These are phyloP conservation scores for Myotis yumanensis DNA, from an alignment of 2,113 vertebrate genomes.

Conservation along the genomic window DNA sequence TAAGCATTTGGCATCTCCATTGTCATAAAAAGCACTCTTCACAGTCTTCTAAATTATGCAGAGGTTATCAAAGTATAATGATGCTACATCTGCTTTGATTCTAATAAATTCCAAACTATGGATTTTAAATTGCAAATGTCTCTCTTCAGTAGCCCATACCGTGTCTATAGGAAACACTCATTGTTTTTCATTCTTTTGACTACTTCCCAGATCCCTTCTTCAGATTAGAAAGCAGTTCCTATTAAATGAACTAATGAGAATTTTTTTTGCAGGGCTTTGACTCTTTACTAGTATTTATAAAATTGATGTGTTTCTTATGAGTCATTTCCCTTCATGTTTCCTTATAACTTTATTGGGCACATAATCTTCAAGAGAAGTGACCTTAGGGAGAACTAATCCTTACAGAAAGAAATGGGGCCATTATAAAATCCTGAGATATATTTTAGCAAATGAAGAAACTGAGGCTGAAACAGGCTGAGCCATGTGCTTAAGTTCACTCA, in stretches of 20 bases:
- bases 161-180: background rate
- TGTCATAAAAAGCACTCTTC: background rate
- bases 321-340: background rate
- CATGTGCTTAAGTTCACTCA: background rate
- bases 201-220: background rate
- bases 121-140: slow-evolving; percentile 47
- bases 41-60: slow-evolving; percentile 59
- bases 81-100: slow-evolving; percentile 60
- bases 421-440: background rate
- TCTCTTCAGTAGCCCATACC: background rate
- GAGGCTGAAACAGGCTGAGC: background rate
- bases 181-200: background rate
- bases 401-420: background rate
- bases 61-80: slow-evolving; percentile 40
- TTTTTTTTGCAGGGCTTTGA: background rate
- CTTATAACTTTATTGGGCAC: background rate
- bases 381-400: background rate
- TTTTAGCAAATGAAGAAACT: background rate
- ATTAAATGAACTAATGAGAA: background rate
- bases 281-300: background rate
- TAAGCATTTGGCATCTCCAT: slow-evolving; percentile 29
- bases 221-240: background rate
- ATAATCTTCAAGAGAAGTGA: background rate
- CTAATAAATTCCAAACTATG: slow-evolving; percentile 51
- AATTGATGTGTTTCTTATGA: background rate